These are phyloP conservation scores for Capitella teleta DNA, from an alignment of 1,140 invertebrate species.

Conservation along the genomic window DNA sequence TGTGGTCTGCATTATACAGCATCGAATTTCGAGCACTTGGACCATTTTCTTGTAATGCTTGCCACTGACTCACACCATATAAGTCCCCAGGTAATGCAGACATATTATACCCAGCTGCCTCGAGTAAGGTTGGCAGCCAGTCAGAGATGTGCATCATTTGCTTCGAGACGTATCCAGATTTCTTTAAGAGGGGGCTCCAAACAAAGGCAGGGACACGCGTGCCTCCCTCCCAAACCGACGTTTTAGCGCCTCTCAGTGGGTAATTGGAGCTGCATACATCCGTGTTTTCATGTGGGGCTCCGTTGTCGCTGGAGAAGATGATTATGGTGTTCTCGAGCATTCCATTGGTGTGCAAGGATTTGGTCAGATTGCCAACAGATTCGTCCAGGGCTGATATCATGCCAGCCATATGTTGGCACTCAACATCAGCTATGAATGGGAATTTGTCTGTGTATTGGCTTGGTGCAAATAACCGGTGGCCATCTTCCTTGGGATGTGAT, in stretches of 20 bases:
- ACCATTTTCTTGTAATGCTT: constrained; percentile 50
- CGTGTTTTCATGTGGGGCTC: too few species aligned
- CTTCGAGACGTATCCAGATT: constrained; percentile 47
- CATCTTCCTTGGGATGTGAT: constrained; percentile 50
- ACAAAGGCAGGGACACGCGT: constrained; percentile 65
- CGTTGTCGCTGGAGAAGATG: constrained; percentile 40
- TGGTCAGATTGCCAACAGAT: constrained; percentile 40
- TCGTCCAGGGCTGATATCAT: constrained; percentile 47
- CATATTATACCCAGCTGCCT: constrained; percentile 42
- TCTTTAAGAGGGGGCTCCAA: constrained; percentile 60
- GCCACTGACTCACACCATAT: constrained; percentile 72
- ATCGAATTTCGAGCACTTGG: constrained; percentile 54
- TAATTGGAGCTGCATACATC: too few species aligned
- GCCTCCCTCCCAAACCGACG: constrained; percentile 80
- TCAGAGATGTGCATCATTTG: constrained; percentile 73
- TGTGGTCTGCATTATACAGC: constrained; percentile 81
- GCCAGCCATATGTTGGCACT: too few species aligned
- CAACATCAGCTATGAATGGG: too few species aligned
- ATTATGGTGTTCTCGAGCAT: constrained; percentile 45
- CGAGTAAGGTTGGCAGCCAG: constrained; percentile 74
- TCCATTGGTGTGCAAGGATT: constrained; percentile 34
- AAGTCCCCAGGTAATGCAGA: constrained; percentile 42
- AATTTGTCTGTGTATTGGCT: too few species aligned
- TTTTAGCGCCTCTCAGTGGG: constrained; percentile 50
- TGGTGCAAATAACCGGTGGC: constrained; percentile 12